Evolutionary conservation across 2,888 invertebrate species (phyloP), one percentile per base, ranked within the genome.

Genomic region (Invenusta paracnida): DNA sequence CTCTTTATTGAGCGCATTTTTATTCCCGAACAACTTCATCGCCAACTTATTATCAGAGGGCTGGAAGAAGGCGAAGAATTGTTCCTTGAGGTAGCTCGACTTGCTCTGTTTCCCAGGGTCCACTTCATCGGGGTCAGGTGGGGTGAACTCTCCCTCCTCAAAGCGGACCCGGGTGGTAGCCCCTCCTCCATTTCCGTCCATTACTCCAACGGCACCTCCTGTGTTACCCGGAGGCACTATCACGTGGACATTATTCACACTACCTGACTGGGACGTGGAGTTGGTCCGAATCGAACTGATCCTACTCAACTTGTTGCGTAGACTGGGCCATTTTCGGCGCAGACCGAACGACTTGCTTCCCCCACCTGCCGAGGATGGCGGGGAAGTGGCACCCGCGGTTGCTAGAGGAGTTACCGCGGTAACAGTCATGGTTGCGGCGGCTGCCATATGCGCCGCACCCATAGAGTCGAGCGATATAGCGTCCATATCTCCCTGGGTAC

Each of bases 31-130:
- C 90, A 98, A 94, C 93, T 98, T 98, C 97, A 98, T 98, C 90
- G 98, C 98, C 92, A 98, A 94, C 93, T 98, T 97, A 94, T 98
- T 98, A 94, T 97, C 98, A 90, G 98, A 97, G 90, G 98, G 98
- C 93, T 98, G 97, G 93, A 98, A 98, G 92, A 98, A 91, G 67
- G 91, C 90, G 87, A 90, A 89, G 87, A 91, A 90, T 88, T 91
- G 91, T 85, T 91, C 91, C 88, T 90, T 90, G 66, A 91, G 88
- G 88, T 87, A 87, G 29, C 82, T 82, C n/a, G 86, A 86, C 23
- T 23, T 5, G 23, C 73, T 73, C 73, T 73, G 73, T 23, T 73
- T 73, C 27, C 2, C 2, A n/a, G 2, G 73, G 2, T 73, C 17
- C 11, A 5, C 27, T n/a, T n/a, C 73, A 25, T 73, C 73, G 25